phyloP scores from a whole-genome alignment of 2,888 invertebrate genomes.

The Pseudococcus longispinus region DNA sequence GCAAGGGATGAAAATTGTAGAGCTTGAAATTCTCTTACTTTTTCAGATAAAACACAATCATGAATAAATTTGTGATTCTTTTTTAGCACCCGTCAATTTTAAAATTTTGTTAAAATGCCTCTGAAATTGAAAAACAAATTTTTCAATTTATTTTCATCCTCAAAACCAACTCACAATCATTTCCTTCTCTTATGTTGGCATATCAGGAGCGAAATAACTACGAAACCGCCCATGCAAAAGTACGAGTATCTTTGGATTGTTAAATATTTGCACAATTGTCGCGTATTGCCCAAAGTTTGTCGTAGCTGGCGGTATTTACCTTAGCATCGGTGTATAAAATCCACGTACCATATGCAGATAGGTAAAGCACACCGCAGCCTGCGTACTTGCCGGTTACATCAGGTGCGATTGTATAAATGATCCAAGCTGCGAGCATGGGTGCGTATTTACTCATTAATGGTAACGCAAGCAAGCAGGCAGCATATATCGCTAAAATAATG shows the following conservation, averaged over 20 bases:
- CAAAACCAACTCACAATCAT: too few relatives aligned
- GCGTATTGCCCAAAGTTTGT: constrained; percentile 1
- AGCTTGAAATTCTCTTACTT: too few relatives aligned
- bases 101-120: too few relatives aligned
- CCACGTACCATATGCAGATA: background rate
- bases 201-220: too few relatives aligned
- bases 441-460: background rate
- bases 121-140: too few relatives aligned
- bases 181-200: too few relatives aligned
- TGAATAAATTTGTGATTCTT: too few relatives aligned
- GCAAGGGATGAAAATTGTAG: too few relatives aligned
- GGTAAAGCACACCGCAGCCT: background rate
- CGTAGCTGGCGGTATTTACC: background rate
- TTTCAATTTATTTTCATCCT: too few relatives aligned
- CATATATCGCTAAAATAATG: background rate
- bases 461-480: background rate
- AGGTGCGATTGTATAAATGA: background rate
- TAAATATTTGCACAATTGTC: constrained; percentile 43
- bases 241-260: background rate
- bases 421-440: background rate
- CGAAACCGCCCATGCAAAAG: too few relatives aligned
- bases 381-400: background rate
- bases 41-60: too few relatives aligned
- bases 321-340: background rate
- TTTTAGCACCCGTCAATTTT: too few relatives aligned